Percentiles rank a stretch among this genome's conserved stretches.
phyloP scores from a whole-genome alignment of 1,140 invertebrate genomes.

The Apis dorsata region DNA sequence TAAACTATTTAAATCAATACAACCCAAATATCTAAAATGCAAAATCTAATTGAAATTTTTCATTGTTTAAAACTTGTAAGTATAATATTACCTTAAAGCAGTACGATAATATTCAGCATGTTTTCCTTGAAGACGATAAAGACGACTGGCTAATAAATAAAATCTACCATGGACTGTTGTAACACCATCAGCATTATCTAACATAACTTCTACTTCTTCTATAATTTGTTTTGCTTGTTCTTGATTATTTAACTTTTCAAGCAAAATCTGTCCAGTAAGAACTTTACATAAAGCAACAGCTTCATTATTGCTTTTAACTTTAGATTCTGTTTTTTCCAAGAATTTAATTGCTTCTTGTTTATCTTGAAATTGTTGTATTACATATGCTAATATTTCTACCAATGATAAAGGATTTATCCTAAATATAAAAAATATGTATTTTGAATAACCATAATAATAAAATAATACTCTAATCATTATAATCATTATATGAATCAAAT shows the following conservation, averaged over 20 bases:
- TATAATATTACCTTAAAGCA: conserved; percentile 85
- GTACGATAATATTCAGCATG: conserved; percentile 97
- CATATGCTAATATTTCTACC: conserved; percentile 91
- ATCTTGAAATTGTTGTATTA: conserved; percentile 90
- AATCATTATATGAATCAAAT: not conserved
- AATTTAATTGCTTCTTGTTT: conserved; percentile 92
- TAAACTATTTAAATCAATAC: conserved; percentile 88
- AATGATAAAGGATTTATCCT: conserved; percentile 96
- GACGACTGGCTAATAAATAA: conserved; percentile 96
- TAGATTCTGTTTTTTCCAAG: conserved; percentile 91
- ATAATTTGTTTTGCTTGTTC: conserved; percentile 93
- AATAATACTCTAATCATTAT: not conserved
- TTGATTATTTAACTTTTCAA: conserved; percentile 90
- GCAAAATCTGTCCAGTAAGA: conserved; percentile 91
- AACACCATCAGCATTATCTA: conserved; percentile 95
- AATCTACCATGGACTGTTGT: conserved; percentile 96
- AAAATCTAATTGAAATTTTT: not conserved
- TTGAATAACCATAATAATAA: not conserved
- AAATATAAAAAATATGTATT: conserved; percentile 64
- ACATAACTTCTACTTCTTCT: conserved; percentile 91
- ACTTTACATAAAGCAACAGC: conserved; percentile 92
- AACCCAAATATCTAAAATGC: conserved; percentile 90
- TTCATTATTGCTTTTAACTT: conserved; percentile 93
- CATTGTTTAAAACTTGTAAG: not conserved
- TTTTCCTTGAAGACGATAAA: conserved; percentile 89